Percentiles rank a stretch among this genome's conserved stretches.
These are phyloP conservation scores for Propithecus deckenii DNA, from an alignment of 2,797 vertebrate genomes.

Conservation along the genomic window DNA sequence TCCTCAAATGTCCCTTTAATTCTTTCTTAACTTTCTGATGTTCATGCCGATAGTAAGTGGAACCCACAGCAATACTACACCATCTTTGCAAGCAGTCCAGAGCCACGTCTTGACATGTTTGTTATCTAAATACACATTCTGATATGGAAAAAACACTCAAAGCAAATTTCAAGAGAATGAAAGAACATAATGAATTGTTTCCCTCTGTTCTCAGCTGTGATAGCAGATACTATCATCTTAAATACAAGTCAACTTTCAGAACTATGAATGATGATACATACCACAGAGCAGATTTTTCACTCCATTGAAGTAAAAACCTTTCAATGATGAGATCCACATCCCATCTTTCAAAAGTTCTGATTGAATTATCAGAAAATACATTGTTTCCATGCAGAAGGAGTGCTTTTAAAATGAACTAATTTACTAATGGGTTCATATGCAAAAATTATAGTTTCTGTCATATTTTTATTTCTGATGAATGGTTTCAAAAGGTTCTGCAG, in stretches of 20 bases:
- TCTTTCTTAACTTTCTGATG: not conserved
- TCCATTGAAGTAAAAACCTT: conserved; percentile 42
- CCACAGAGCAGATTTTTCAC: conserved; percentile 28
- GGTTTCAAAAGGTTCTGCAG: not conserved
- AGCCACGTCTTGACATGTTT: not conserved
- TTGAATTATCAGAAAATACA: not conserved
- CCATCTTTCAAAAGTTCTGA: not conserved
- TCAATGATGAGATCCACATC: not conserved
- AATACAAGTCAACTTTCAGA: conserved; percentile 33
- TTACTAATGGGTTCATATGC: conserved; percentile 2
- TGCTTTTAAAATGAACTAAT: conserved; percentile 2
- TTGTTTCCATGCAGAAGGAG: not conserved
- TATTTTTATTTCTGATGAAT: conserved; percentile 40
- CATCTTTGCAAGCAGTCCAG: not conserved
- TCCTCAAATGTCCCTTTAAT: conserved; percentile 10
- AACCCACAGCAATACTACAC: not conserved
- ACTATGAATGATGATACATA: not conserved
- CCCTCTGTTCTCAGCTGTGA: not conserved
- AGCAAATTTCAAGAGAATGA: conserved; percentile 22
- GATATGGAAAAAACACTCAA: not conserved
- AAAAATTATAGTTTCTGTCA: not conserved
- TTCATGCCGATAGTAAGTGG: not conserved
- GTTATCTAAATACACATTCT: not conserved
- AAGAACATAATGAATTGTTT: conserved; percentile 19
- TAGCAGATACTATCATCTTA: not conserved